Evolutionary conservation across 35 echinoderm and acorn worm species (phyloP), one percentile per base, ranked within the genome.

Genomic region (Chiridota heheva): DNA sequence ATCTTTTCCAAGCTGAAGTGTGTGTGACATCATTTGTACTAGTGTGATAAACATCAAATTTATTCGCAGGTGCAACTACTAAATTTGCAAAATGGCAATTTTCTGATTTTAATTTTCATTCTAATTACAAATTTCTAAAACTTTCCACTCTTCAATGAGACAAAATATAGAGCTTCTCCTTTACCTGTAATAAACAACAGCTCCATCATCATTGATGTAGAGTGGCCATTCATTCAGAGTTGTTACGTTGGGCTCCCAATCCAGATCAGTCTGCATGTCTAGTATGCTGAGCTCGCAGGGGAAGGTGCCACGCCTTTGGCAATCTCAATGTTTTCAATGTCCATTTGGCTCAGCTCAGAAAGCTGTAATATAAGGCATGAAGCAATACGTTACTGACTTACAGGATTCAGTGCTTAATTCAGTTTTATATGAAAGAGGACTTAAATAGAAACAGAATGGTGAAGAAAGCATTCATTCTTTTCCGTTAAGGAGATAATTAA

Each of bases 201-300:
- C 85, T 18, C 95, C 95, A 84, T 98, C 95, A 85, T 98, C 95
- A 48, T 70, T 91, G 74, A 98, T 98, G 59, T 98, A 98, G 5
- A 98, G 81, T 45, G 95, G 95, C 78, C 89, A 98, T 3, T 85
- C 81, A 42, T 87, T 87, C 10, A 98, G 89, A 27, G 85, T 77
- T 15, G 90, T 78, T 7, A 98, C 95, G 7, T 81, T 65, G 4
- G 95, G 95, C 32, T 98, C 81, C 95, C 95, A 98, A 8, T 98
- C 95, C 55, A 98, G 41, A 16, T 98, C 95, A 10, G 89, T 84
- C 51, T 92, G 85, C 81, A 98, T 91, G 39, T 98, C 93, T 4
- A 98, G 81, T 44, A 98, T 58, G 2, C 89, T 88, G 16, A 98
- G 20, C 80, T 98, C 95, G 44, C 89, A 98, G 2, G 95, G 95